Percentiles rank a stretch among this genome's conserved stretches.
Conservation (phyloP, 2,113 vertebrate species). For the Empidonax traillii region DNA sequence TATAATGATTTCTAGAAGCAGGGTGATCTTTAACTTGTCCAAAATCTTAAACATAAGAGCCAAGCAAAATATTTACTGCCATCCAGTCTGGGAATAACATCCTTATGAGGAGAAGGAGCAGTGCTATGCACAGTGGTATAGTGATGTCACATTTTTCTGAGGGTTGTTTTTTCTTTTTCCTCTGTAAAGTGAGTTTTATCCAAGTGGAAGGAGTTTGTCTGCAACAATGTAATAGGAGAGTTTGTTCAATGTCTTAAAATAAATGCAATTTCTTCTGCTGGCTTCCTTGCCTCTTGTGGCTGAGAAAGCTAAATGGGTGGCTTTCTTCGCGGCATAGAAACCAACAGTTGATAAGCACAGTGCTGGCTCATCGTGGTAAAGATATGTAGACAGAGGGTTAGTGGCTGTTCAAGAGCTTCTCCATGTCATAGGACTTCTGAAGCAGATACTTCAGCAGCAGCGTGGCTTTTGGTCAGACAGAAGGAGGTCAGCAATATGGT, state of each 20-base stretch:
- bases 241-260: neutral
- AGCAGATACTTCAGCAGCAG: neutral
- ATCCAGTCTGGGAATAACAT: neutral
- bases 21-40: neutral
- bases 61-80: slow-evolving; percentile 43
- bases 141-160: neutral
- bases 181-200: neutral
- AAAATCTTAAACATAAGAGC: neutral
- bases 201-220: neutral
- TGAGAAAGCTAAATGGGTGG: neutral
- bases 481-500: neutral
- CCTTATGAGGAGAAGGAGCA: slow-evolving; percentile 43
- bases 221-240: neutral
- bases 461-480: neutral
- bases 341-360: rapidly evolving
- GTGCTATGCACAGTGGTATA: neutral
- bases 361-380: neutral
- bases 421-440: neutral
- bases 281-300: neutral
- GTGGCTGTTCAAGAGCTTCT: neutral
- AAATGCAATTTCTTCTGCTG: neutral
- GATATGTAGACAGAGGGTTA: neutral
- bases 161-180: neutral
- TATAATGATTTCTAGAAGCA: slow-evolving; percentile 10
- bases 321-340: neutral